Percentiles rank a stretch among this genome's conserved stretches.
Evolutionary conservation across 2,888 invertebrate species (phyloP).

Genomic region (Lacanobia wlatinum): DNA sequence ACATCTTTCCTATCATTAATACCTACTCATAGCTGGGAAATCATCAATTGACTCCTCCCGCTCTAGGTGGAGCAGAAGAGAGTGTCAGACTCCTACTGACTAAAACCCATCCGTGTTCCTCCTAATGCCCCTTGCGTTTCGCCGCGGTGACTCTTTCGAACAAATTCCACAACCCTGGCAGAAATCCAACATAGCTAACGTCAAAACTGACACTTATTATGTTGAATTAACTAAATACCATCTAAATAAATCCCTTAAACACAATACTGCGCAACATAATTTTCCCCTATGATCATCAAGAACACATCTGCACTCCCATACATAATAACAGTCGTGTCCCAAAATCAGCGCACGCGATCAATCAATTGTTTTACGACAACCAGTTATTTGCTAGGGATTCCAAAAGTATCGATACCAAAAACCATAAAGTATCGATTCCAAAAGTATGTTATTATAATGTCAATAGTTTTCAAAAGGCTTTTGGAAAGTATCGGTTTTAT

Average conservation of each 20-base stretch:
- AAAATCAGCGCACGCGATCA: slow-evolving; percentile 57
- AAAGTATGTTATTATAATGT: too few relatives aligned
- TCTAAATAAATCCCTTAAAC: background rate
- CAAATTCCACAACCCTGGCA: too few relatives aligned
- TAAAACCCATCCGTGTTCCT: too few relatives aligned
- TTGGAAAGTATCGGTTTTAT: background rate
- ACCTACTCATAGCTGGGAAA: too few relatives aligned
- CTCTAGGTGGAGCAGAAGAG: too few relatives aligned
- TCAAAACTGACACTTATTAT: background rate
- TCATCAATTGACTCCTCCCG: too few relatives aligned
- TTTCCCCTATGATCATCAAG: slow-evolving; percentile 26
- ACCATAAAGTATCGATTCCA: too few relatives aligned
- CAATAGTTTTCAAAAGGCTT: slow-evolving; percentile 1
- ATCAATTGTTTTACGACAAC: slow-evolving; percentile 60
- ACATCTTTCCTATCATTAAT: too few relatives aligned
- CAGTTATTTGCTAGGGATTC: slow-evolving; percentile 40
- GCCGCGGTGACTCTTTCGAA: too few relatives aligned
- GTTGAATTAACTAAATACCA: background rate
- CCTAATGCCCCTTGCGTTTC: too few relatives aligned
- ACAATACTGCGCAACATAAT: slow-evolving; percentile 3
- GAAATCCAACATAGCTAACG: background rate
- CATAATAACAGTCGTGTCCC: slow-evolving; percentile 35
- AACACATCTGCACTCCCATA: slow-evolving; percentile 38
- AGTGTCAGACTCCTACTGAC: too few relatives aligned
- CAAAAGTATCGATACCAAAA: slow-evolving; percentile 26